Conservation (phyloP, 2,797 vertebrate genomes). For the Mormyrops attenuatus region DNA sequence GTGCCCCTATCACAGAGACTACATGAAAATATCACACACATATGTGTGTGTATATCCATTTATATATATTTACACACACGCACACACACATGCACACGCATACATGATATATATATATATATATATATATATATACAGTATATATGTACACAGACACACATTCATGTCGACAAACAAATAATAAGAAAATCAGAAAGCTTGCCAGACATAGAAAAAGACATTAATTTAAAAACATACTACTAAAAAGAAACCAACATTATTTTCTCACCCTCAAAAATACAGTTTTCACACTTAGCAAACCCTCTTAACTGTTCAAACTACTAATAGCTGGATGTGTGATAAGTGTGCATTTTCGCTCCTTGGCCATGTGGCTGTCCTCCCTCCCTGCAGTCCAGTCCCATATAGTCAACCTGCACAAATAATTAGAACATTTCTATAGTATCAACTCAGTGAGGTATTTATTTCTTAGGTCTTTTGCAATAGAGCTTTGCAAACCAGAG, state of each 20-base stretch:
- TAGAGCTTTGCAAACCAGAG: background rate
- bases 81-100: no score
- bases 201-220: background rate
- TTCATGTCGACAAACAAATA: no score
- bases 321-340: background rate
- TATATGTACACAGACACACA: no score
- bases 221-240: no score
- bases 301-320: background rate
- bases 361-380: background rate
- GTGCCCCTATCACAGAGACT: background rate
- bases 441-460: background rate
- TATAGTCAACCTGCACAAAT: background rate
- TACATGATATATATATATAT: no score
- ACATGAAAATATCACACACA: background rate
- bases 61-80: background rate
- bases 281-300: background rate
- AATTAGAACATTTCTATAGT: background rate
- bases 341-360: background rate
- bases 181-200: no score
- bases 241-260: no score
- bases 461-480: background rate
- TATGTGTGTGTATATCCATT: no score
- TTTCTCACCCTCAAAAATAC: background rate
- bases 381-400: background rate
- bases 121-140: no score